Conservation (phyloP, 30 jellyfish, hydroid and myxozoan species). For the Hydractinia echinata region DNA sequence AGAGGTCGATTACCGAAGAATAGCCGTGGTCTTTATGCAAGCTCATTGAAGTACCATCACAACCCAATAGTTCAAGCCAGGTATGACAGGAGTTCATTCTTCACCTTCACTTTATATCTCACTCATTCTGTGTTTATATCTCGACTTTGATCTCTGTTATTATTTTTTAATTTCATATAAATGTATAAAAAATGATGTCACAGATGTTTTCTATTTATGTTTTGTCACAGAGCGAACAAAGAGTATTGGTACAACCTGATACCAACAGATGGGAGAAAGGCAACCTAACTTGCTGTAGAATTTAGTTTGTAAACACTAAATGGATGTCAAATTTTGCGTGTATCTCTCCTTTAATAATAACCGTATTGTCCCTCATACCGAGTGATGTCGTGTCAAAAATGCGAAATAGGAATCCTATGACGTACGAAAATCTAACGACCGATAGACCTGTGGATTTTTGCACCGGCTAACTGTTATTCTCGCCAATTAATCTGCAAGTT, state of each 20-base stretch:
- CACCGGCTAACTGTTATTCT: no score
- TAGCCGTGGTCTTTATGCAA: slow-evolving; percentile 15
- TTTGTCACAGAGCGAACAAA: slow-evolving; percentile 7
- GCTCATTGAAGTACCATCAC: neutral
- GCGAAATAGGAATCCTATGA: no score
- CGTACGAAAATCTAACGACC: no score
- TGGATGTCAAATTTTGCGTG: no score
- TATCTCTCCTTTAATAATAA: no score
- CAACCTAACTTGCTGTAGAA: neutral
- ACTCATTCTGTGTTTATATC: neutral
- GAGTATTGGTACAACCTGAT: slow-evolving; percentile 17
- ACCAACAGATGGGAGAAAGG: slow-evolving; percentile 6
- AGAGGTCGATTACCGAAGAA: slow-evolving; percentile 10
- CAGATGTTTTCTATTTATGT: neutral
- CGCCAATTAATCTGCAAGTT: no score
- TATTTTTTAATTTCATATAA: neutral
- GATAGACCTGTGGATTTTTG: no score
- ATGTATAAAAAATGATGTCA: neutral
- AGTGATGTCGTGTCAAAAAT: no score
- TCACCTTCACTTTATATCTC: neutral
- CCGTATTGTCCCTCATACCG: no score
- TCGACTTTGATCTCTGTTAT: neutral
- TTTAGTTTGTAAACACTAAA: no score
- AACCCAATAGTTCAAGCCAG: neutral
- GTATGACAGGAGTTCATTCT: neutral